Conservation (phyloP, 1,140 invertebrate species). For the Brachionus sp. region DNA sequence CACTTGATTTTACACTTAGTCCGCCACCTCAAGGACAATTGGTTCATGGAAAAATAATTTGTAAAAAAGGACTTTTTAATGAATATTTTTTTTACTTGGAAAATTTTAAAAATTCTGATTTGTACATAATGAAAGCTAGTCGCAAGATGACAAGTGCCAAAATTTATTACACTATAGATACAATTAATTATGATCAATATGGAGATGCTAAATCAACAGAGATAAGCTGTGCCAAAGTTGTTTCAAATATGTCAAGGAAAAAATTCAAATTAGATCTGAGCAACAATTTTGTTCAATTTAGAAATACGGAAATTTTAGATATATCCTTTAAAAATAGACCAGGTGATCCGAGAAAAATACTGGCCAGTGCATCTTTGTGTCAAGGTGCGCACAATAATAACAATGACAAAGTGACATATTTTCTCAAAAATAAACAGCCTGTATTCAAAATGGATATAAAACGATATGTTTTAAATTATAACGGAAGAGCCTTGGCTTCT, state of each 20-base stretch:
- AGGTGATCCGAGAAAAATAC: slow-evolving; percentile 25
- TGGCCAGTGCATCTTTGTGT: background rate
- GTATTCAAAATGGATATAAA: background rate
- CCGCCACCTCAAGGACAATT: slow-evolving; percentile 29
- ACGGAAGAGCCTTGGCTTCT: slow-evolving; percentile 5
- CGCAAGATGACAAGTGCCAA: slow-evolving; percentile 19
- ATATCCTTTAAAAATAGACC: background rate
- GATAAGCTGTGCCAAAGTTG: background rate
- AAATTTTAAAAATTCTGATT: background rate
- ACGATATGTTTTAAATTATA: slow-evolving; percentile 25
- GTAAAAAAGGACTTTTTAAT: slow-evolving; percentile 43
- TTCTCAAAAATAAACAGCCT: slow-evolving; percentile 29
- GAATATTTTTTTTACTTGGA: slow-evolving; percentile 43
- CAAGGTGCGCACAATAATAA: background rate
- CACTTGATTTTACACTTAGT: background rate
- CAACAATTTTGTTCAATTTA: slow-evolving; percentile 38
- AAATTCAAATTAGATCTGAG: slow-evolving; percentile 39
- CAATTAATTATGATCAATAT: slow-evolving; percentile 31
- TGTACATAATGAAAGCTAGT: slow-evolving; percentile 38
- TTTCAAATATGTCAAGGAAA: slow-evolving; percentile 40
- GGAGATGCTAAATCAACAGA: background rate
- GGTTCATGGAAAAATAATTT: slow-evolving; percentile 36
- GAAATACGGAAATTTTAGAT: slow-evolving; percentile 1
- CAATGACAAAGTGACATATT: slow-evolving; percentile 40
- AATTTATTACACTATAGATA: slow-evolving; percentile 41